Base-by-base conservation (phyloP, 2,797 vertebrate species). In the Schizothorax lantsangensis region DNA sequence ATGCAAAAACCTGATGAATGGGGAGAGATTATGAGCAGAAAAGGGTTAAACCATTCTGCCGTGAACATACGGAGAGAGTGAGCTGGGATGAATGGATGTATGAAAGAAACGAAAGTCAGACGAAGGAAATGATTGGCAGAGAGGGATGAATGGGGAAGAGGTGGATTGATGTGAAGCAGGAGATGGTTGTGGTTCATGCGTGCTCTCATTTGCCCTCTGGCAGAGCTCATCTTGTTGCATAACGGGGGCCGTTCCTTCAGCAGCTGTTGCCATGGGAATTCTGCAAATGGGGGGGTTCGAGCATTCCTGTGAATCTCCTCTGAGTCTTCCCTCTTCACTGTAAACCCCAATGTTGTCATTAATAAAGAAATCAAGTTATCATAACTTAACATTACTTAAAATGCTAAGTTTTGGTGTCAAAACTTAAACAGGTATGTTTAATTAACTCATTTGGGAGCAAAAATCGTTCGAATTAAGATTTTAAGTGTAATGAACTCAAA, bases 221-320 rank as follows among this genome's bases (percentile, higher is more conserved):
- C 93, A 89, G 83, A 83, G 91, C 93, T 94, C 92, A 91, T 93
- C 90, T 92, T 93, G 93, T 97, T 96, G 95, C 96, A 88, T 96
- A 97, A 97, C 95, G 92, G 93, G 90, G 77, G 81, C 78, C 57
- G 94, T 93, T 93, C 94, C 95, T 94, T 93, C 92, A 92, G 94
- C 94, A 89, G 93, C 93, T 94, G 97, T 98, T 98, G 96, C 97
- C 95, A 97, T 97, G 97, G 97, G 95, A 95, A 96, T 94, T 94
- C 93, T 91, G 93, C 54, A 89, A 73, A 88, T 83, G 83, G 92
- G 85, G 87, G 83, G 85, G 85, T 89, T 85, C 84, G 74, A 85
- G 90, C 88, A 87, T 88, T 87, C 81, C 86, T 78, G 43, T 19
- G 81, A 84, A 84, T 71, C 79, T 82, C 75, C 47, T 49, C 66